Conservation (phyloP, 1,140 invertebrate genomes). For the Drosophila varians region DNA sequence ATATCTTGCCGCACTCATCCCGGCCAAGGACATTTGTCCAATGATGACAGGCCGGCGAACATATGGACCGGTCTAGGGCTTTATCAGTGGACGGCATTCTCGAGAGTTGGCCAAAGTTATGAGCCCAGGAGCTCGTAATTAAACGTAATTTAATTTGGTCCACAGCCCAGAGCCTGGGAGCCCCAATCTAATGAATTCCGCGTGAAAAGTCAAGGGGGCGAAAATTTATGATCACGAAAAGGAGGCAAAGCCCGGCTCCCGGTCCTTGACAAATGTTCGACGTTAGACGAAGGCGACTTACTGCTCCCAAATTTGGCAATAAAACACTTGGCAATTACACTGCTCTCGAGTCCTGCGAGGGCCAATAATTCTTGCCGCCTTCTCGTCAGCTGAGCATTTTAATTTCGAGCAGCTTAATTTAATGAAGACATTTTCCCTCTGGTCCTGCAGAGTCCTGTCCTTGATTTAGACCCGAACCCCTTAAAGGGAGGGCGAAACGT, state of each 20-base stretch:
- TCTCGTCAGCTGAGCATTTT: conserved; percentile 66
- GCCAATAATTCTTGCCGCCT: conserved; percentile 40
- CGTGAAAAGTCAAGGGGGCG: conserved; percentile 34
- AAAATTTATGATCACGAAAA: conserved; percentile 32
- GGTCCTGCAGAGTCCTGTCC: conserved; percentile 9
- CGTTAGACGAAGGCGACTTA: conserved; percentile 70
- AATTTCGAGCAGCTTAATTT: conserved; percentile 73
- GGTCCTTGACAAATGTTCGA: conserved; percentile 76
- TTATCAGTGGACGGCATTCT: conserved; percentile 59
- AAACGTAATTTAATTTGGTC: conserved; percentile 79
- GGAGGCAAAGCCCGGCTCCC: conserved; percentile 7
- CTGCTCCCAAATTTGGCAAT: conserved; percentile 75
- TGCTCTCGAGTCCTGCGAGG: conserved; percentile 11
- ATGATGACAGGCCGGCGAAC: conserved; percentile 57
- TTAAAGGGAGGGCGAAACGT: not conserved
- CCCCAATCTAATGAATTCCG: conserved; percentile 81
- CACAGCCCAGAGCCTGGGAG: conserved; percentile 1
- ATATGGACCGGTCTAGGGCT: conserved; percentile 19
- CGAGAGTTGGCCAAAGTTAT: conserved; percentile 58
- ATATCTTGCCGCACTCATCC: conserved; percentile 29
- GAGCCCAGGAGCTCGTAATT: conserved; percentile 65
- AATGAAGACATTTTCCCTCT: conserved; percentile 70
- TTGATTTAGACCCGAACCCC: conserved; percentile 52
- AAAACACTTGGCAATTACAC: conserved; percentile 80
- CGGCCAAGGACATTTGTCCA: conserved; percentile 55